phyloP scores from a whole-genome alignment of 1,140 invertebrate genomes.

The Solenopsis invicta region DNA sequence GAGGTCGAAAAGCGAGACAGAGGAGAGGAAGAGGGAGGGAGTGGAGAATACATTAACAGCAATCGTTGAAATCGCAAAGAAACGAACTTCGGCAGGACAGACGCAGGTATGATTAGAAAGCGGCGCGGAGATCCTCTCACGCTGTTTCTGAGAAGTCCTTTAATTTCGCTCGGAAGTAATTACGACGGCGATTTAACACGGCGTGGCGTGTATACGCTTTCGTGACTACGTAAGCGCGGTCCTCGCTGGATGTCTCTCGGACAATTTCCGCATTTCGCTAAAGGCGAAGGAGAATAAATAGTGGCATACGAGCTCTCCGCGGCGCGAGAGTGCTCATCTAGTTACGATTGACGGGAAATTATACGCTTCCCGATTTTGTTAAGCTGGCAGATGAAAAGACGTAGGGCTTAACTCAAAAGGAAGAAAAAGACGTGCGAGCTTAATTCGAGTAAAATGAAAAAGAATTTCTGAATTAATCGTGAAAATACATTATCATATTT shows the following conservation, averaged over 20 bases:
- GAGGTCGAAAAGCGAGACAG: too few species aligned
- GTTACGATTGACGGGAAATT: conserved; percentile 41
- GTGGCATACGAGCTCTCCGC: neutral
- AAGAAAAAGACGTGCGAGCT: neutral
- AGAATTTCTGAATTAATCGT: neutral
- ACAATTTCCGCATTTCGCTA: conserved; percentile 50
- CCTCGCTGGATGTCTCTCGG: conserved; percentile 14
- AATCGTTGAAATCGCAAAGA: conserved; percentile 21
- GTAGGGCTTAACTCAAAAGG: neutral
- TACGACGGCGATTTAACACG: conserved; percentile 44
- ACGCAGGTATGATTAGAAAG: conserved; percentile 53
- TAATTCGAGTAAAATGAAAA: neutral
- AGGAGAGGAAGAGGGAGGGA: too few species aligned
- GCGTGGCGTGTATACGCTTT: conserved; percentile 11
- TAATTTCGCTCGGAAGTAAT: conserved; percentile 60
- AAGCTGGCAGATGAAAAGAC: neutral
- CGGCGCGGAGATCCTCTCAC: conserved; percentile 23
- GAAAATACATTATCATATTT: neutral
- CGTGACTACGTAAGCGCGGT: conserved; percentile 13
- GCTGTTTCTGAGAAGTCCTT: conserved; percentile 53
- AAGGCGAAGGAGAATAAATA: conserved; percentile 33
- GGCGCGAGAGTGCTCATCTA: neutral
- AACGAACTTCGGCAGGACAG: conserved; percentile 8
- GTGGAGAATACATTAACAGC: neutral
- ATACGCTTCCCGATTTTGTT: conserved; percentile 1